These are phyloP conservation scores for Anthonomus grandis DNA, from an alignment of 1,140 invertebrate species.

Conservation along the genomic window DNA sequence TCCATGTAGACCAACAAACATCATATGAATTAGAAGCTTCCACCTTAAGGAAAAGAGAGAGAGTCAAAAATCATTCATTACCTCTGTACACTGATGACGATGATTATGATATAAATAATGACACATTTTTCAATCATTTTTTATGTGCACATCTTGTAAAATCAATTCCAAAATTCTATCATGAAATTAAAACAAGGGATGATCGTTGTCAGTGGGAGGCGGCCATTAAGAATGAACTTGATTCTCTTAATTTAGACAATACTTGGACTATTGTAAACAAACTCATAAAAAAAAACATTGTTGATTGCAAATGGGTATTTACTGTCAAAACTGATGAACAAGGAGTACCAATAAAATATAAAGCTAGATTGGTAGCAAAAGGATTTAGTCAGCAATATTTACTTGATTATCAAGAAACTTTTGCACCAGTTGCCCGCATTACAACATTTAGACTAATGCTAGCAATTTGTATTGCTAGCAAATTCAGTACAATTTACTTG, in stretches of 20 bases:
- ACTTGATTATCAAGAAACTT: conserved; percentile 44
- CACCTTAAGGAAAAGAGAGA: too few relatives aligned
- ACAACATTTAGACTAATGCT: conserved; percentile 44
- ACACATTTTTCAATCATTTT: too few relatives aligned
- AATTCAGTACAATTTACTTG: conserved; percentile 48
- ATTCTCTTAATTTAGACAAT: conserved; percentile 44
- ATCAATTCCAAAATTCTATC: too few relatives aligned
- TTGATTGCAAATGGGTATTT: conserved; percentile 46
- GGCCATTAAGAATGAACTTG: conserved; percentile 46
- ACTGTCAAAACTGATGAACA: conserved; percentile 41
- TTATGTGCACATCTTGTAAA: too few relatives aligned
- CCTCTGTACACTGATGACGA: too few relatives aligned
- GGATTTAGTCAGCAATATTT: conserved; percentile 45
- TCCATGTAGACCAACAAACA: too few relatives aligned
- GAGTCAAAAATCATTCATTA: too few relatives aligned
- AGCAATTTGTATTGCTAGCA: conserved; percentile 47
- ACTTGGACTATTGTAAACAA: conserved; percentile 47
- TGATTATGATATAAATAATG: too few relatives aligned
- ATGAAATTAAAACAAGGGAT: conserved; percentile 39
- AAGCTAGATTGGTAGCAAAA: conserved; percentile 48
- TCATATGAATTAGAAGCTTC: too few relatives aligned
- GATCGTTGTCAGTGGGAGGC: conserved; percentile 41
- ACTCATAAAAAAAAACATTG: conserved; percentile 46
- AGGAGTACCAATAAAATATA: conserved; percentile 44
- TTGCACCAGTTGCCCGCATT: conserved; percentile 32